A percentile compares a stretch with the other conserved stretches of the same genome.
phyloP scores from a whole-genome alignment of 2,797 vertebrate genomes.

The Nannoperca australis region DNA sequence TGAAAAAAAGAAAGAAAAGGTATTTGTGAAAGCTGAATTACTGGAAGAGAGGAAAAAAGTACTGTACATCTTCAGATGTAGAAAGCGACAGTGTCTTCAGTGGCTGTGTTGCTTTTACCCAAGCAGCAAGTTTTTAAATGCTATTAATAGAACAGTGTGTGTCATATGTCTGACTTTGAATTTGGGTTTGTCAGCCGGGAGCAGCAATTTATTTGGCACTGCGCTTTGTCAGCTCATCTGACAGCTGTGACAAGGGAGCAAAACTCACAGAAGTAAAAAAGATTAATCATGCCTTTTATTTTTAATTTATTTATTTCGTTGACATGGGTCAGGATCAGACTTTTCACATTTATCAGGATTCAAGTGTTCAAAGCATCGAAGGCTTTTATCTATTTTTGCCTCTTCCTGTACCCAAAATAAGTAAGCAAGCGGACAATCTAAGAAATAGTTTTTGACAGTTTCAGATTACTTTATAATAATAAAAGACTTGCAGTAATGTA shows the following conservation, averaged over 20 bases:
- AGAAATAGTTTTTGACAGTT: constrained; percentile 61
- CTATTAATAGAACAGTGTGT: constrained; percentile 69
- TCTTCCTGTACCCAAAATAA: constrained; percentile 49
- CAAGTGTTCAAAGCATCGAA: constrained; percentile 47
- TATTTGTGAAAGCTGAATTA: constrained; percentile 9
- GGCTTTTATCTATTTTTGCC: constrained; percentile 70
- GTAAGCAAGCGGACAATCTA: background rate
- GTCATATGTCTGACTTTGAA: constrained; percentile 69
- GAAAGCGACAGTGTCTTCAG: constrained; percentile 4
- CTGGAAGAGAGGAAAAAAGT: background rate
- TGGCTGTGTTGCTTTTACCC: constrained; percentile 23
- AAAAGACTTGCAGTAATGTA: constrained; percentile 30
- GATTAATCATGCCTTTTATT: constrained; percentile 44
- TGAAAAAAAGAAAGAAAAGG: background rate
- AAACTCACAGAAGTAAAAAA: constrained; percentile 37
- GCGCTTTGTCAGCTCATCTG: constrained; percentile 72
- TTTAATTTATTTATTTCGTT: constrained; percentile 48
- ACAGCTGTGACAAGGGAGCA: constrained; percentile 68
- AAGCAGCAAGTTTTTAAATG: constrained; percentile 45
- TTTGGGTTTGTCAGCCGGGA: constrained; percentile 55
- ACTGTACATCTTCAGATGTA: constrained; percentile 23
- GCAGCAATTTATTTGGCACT: constrained; percentile 55
- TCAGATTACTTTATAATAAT: constrained; percentile 61
- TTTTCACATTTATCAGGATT: constrained; percentile 35
- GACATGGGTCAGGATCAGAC: constrained; percentile 62